Percentiles rank a stretch among this genome's conserved stretches.
phyloP scores from a whole-genome alignment of 2,888 invertebrate species.

The Taphrorychus bicolor region DNA sequence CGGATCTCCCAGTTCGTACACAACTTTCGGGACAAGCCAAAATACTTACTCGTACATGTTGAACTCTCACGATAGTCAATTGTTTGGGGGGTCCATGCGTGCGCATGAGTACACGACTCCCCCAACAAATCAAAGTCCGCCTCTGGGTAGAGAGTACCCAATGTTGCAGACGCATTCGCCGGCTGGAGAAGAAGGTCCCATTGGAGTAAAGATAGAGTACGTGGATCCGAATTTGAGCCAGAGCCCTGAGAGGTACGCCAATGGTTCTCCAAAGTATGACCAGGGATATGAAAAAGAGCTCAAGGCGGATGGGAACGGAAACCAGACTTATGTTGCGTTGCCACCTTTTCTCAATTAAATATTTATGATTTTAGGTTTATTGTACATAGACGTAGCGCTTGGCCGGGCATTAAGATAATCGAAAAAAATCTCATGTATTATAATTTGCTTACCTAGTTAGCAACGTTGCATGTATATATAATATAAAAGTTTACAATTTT shows the following conservation, averaged over 20 bases:
- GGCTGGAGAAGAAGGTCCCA: conserved; percentile 57
- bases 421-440: too few species aligned
- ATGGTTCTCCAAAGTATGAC: conserved; percentile 65
- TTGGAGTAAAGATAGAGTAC: conserved; percentile 59
- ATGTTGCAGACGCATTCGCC: conserved; percentile 72
- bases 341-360: conserved; percentile 79
- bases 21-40: conserved; percentile 68
- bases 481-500: neutral
- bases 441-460: too few species aligned
- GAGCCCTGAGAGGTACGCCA: conserved; percentile 67
- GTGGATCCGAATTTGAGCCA: conserved; percentile 58
- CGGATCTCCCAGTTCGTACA: conserved; percentile 67
- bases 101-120: conserved; percentile 69
- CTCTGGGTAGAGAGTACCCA: conserved; percentile 70
- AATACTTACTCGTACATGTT: conserved; percentile 69
- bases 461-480: too few species aligned
- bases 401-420: conserved; percentile 32
- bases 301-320: conserved; percentile 56
- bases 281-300: conserved; percentile 57
- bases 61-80: conserved; percentile 74
- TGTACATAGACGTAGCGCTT: conserved; percentile 23
- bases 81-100: conserved; percentile 66
- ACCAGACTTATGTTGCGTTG: conserved; percentile 72
- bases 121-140: conserved; percentile 68
- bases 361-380: neutral